Evolutionary conservation across 2,888 invertebrate genomes (phyloP).

Genomic region (Ophion obscuratus): DNA sequence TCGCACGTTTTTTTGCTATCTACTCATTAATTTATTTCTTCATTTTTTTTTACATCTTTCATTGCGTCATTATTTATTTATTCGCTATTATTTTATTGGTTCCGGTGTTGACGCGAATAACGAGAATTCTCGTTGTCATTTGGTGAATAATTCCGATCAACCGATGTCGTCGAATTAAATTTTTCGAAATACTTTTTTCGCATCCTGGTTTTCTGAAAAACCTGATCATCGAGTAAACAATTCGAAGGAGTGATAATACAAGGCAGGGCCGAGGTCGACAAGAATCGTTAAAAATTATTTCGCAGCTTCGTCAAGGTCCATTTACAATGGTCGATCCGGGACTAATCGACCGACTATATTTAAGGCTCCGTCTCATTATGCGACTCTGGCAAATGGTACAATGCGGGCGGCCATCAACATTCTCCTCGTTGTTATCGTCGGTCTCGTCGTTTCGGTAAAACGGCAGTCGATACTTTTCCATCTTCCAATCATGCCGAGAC

Average conservation of each 20-base stretch:
- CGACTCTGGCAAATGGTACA: conserved; percentile 52
- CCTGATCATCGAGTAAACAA: too few relatives aligned
- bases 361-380: conserved; percentile 55
- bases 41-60: not conserved
- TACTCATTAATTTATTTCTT: not conserved
- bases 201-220: not conserved
- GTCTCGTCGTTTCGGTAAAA: conserved; percentile 62
- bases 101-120: too few relatives aligned
- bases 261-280: not conserved
- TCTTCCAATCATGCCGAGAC: not conserved
- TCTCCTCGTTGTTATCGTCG: conserved; percentile 53
- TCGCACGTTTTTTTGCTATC: not conserved
- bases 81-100: too few relatives aligned
- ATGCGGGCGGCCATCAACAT: conserved; percentile 53
- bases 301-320: conserved; percentile 27
- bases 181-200: not conserved
- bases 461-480: not conserved
- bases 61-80: not conserved
- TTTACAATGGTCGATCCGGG: conserved; percentile 43
- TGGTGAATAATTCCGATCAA: not conserved
- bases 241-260: not conserved
- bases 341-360: conserved; percentile 61
- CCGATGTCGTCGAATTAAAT: too few relatives aligned
- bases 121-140: not conserved
- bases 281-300: conserved; percentile 34